These are phyloP conservation scores for Azemiops feae DNA, from an alignment of 2,113 vertebrate species.

Conservation along the genomic window DNA sequence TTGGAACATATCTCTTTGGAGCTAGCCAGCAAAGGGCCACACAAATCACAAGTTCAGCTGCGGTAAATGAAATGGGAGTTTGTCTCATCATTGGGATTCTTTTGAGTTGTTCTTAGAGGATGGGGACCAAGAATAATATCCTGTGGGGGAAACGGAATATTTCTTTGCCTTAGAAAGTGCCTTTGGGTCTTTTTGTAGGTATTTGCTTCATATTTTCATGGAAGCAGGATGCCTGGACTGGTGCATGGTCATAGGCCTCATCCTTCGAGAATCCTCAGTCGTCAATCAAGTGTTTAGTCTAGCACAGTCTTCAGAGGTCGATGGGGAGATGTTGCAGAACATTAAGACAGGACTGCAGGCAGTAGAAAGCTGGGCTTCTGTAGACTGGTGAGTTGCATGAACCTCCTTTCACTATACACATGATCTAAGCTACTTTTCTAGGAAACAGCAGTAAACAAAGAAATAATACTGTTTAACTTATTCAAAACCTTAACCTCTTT, in stretches of 20 bases:
- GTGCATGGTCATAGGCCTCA: conserved; percentile 90
- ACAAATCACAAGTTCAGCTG: conserved; percentile 95
- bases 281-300: conserved; percentile 88
- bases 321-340: conserved; percentile 84
- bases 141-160: not conserved
- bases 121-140: not conserved
- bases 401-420: not conserved
- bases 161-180: not conserved
- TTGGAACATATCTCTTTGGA: conserved; percentile 97
- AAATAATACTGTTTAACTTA: not conserved
- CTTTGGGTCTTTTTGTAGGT: conserved; percentile 68
- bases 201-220: conserved; percentile 94
- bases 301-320: conserved; percentile 85
- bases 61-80: conserved; percentile 74
- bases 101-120: not conserved
- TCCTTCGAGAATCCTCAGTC: conserved; percentile 85
- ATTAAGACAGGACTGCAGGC: conserved; percentile 83
- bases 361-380: conserved; percentile 87
- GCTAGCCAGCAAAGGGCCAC: conserved; percentile 93
- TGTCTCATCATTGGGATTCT: not conserved
- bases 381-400: conserved; percentile 82
- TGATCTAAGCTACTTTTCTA: not conserved
- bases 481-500: not conserved
- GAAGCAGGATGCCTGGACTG: conserved; percentile 97
- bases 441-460: not conserved